phyloP scores from a whole-genome alignment of 1,140 invertebrate species.

The Olivierus martensii region DNA sequence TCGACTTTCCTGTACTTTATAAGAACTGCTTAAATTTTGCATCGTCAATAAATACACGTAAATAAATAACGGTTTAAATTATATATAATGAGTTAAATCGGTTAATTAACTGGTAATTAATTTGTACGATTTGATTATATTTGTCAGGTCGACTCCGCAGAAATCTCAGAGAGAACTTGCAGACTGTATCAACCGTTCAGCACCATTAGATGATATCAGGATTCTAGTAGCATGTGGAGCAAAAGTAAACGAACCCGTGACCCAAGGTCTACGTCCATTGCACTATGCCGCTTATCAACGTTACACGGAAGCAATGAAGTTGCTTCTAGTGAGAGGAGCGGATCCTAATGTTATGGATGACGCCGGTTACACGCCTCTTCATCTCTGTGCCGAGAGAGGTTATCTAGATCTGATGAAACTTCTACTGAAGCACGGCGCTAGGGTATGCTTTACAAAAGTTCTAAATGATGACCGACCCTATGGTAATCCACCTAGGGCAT shows the following conservation, averaged over 20 bases:
- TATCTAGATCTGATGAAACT: conserved; percentile 41
- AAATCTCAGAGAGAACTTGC: conserved; percentile 63
- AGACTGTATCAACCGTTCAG: conserved; percentile 73
- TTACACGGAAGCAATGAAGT: conserved; percentile 60
- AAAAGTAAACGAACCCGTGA: conserved; percentile 45
- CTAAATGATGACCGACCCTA: conserved; percentile 15
- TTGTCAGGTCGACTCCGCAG: not conserved
- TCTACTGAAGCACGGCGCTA: conserved; percentile 59
- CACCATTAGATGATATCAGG: conserved; percentile 67
- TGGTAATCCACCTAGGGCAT: conserved; percentile 22
- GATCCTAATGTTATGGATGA: conserved; percentile 72
- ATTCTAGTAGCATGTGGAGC: conserved; percentile 69
- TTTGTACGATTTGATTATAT: no score
- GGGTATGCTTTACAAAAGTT: conserved; percentile 49
- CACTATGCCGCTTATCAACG: conserved; percentile 82
- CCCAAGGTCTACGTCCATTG: conserved; percentile 56
- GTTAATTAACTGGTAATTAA: no score
- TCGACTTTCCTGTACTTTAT: no score
- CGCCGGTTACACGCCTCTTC: conserved; percentile 75
- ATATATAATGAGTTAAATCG: no score
- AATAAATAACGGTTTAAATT: no score
- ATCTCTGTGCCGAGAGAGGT: conserved; percentile 73
- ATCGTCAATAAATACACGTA: no score
- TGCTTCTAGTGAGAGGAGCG: conserved; percentile 54
- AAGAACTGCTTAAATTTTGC: no score